Conservation (phyloP, 2,797 vertebrate species). For the Acanthurus tractus region DNA sequence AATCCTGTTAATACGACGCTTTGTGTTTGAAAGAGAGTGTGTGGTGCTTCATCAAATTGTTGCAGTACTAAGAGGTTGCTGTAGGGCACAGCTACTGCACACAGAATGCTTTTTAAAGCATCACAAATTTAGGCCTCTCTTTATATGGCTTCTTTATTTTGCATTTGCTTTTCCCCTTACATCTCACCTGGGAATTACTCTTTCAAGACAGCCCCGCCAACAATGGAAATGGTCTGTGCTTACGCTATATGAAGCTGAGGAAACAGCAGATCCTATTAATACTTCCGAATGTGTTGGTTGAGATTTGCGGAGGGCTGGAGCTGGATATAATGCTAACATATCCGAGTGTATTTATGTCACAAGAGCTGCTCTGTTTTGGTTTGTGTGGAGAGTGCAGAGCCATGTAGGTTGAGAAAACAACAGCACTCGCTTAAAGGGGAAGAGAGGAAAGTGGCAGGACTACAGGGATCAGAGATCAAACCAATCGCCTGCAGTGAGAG, state of each 20-base stretch:
- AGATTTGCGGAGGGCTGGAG: conserved; percentile 41
- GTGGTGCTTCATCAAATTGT: conserved; percentile 28
- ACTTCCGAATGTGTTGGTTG: conserved; percentile 20
- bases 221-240: conserved; percentile 48
- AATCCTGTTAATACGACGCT: conserved; percentile 20
- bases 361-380: conserved; percentile 42
- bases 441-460: conserved; percentile 65
- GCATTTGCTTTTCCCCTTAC: conserved; percentile 36
- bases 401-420: conserved; percentile 67
- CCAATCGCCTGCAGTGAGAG: conserved; percentile 73
- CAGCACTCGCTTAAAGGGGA: conserved; percentile 51
- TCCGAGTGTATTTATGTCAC: conserved; percentile 49
- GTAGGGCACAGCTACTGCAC: conserved; percentile 47
- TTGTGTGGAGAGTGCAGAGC: conserved; percentile 52
- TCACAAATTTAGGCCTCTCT: conserved; percentile 53
- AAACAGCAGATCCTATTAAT: conserved; percentile 46
- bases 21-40: conserved; percentile 19
- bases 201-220: conserved; percentile 39
- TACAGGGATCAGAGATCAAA: conserved; percentile 78
- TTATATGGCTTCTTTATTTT: conserved; percentile 47
- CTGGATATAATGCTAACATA: conserved; percentile 40
- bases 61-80: conserved; percentile 29
- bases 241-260: conserved; percentile 7
- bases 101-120: conserved; percentile 53
- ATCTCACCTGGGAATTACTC: conserved; percentile 50